A percentile compares a stretch with the other conserved stretches of the same genome.
Conservation (phyloP, 2,113 vertebrate genomes). For the Mesitornis unicolor region DNA sequence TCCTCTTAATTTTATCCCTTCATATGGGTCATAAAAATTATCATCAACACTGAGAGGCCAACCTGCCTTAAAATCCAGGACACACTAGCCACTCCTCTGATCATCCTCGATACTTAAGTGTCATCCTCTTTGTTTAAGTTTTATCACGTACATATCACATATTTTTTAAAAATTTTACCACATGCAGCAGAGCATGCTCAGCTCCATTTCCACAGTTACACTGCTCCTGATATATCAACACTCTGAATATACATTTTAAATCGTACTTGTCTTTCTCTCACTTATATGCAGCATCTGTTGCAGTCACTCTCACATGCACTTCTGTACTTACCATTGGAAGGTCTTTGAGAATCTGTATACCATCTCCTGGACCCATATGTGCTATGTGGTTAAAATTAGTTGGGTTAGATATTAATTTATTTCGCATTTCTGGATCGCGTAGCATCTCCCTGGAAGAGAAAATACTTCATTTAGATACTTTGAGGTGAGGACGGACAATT, state of each 20-base stretch:
- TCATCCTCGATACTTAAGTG: neutral
- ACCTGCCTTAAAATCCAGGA: neutral
- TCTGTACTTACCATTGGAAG: slow-evolving; percentile 89
- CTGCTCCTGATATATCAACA: neutral
- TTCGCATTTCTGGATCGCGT: slow-evolving; percentile 97
- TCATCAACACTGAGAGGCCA: neutral
- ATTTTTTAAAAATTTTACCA: neutral
- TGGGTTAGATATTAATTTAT: slow-evolving; percentile 98
- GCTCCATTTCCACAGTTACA: neutral
- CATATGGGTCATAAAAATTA: neutral
- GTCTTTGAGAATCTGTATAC: slow-evolving; percentile 98
- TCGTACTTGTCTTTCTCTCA: neutral
- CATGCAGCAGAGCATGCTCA: neutral
- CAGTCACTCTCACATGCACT: neutral
- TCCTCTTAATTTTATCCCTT: neutral
- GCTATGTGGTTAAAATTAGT: slow-evolving; percentile 99
- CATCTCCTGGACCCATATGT: slow-evolving; percentile 99
- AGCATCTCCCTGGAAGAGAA: slow-evolving; percentile 92
- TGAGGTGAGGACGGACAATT: neutral
- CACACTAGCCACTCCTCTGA: neutral
- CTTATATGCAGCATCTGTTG: neutral
- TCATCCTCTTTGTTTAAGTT: neutral
- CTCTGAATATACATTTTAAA: neutral
- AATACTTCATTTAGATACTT: slow-evolving; percentile 51
- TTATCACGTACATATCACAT: no score